Conservation (phyloP, 2,888 invertebrate species). For the Linyphia triangularis region DNA sequence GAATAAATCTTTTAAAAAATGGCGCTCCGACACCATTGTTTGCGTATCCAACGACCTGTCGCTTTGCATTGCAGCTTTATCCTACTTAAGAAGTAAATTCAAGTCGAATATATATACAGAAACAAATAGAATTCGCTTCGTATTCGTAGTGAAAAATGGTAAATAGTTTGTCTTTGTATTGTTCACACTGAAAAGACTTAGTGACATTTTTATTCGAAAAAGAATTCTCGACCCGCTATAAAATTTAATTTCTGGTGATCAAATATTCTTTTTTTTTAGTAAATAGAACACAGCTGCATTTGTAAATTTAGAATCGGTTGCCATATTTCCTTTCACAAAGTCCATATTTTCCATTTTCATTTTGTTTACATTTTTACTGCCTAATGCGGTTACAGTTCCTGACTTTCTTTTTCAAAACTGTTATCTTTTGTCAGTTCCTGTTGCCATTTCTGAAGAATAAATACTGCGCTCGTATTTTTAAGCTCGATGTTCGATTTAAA, state of each 20-base stretch:
- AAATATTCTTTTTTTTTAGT: conserved; percentile 20
- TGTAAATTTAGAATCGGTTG: not conserved
- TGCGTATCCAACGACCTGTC: not conserved
- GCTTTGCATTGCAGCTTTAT: not conserved
- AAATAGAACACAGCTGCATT: not conserved
- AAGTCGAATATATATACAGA: not conserved
- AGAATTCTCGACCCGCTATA: not conserved
- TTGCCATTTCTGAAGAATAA: not conserved
- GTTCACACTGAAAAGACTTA: not conserved
- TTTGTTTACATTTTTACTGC: not conserved
- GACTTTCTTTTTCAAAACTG: too few relatives aligned
- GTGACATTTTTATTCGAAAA: conserved; percentile 11
- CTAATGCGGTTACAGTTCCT: not conserved
- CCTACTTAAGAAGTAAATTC: conserved; percentile 1
- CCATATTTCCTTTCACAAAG: not conserved
- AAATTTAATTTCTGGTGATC: conserved; percentile 24
- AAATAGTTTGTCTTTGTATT: conserved; percentile 20
- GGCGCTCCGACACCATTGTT: not conserved
- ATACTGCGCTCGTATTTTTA: not conserved
- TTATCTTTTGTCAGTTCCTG: not conserved
- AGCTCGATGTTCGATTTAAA: not conserved
- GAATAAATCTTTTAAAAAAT: not conserved
- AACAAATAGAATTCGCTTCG: not conserved
- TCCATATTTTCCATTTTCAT: not conserved
- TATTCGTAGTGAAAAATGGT: not conserved